These are phyloP conservation scores for Panopea generosa DNA, from an alignment of 2,888 invertebrate species.

Conservation along the genomic window DNA sequence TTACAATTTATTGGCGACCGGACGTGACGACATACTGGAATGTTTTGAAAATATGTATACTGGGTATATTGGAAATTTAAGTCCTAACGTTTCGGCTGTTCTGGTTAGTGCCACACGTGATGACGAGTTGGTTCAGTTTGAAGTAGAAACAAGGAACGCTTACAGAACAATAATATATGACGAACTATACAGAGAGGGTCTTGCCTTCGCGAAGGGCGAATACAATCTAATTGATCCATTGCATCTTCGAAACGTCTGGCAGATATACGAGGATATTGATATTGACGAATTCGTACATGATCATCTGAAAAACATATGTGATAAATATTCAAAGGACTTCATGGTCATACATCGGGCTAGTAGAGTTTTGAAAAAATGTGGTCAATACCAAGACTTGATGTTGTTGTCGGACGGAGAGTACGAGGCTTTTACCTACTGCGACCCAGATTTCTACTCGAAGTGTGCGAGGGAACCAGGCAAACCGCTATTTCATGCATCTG, in stretches of 20 bases:
- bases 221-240: too few species aligned
- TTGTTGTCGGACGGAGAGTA: slow-evolving; percentile 40
- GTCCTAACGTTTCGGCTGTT: too few species aligned
- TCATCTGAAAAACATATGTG: slow-evolving; percentile 20
- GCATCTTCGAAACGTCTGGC: too few species aligned
- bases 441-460: neutral
- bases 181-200: too few species aligned
- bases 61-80: slow-evolving; percentile 68
- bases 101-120: too few species aligned
- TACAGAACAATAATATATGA: too few species aligned
- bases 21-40: slow-evolving; percentile 77
- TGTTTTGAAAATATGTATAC: slow-evolving; percentile 78
- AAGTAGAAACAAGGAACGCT: too few species aligned
- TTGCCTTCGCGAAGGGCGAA: too few species aligned
- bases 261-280: too few species aligned
- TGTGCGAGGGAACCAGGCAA: too few species aligned
- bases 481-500: too few species aligned
- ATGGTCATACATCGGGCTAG: slow-evolving; percentile 53
- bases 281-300: neutral
- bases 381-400: slow-evolving; percentile 59
- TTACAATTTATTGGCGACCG: slow-evolving; percentile 74
- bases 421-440: slow-evolving; percentile 41
- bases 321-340: slow-evolving; percentile 25
- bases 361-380: slow-evolving; percentile 48
- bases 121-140: too few species aligned